These are phyloP conservation scores for Distichodus sexfasciatus DNA, from an alignment of 2,797 vertebrate genomes.

Conservation along the genomic window DNA sequence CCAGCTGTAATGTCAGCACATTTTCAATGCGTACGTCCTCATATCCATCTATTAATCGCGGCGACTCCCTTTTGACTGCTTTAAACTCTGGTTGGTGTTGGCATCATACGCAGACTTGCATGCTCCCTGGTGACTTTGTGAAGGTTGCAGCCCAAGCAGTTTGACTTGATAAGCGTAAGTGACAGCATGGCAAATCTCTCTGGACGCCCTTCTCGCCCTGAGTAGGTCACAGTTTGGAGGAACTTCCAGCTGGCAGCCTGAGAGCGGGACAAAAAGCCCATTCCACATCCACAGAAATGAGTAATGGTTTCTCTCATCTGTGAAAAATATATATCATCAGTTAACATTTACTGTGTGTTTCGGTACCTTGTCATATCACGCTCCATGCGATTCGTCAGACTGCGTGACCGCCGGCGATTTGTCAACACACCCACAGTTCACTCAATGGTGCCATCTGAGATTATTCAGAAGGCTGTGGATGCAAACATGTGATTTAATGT, in stretches of 20 bases:
- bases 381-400: constrained; percentile 14
- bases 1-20: too few relatives aligned
- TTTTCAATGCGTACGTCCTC: too few relatives aligned
- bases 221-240: constrained; percentile 4
- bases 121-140: not conserved
- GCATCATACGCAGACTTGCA: not conserved
- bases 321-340: constrained; percentile 1
- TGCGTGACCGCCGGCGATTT: constrained; percentile 1
- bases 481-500: constrained; percentile 11
- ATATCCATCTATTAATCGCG: not conserved
- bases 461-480: constrained; percentile 6
- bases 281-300: not conserved
- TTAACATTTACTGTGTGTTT: constrained; percentile 1
- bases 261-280: not conserved
- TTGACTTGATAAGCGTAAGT: constrained; percentile 1
- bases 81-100: not conserved
- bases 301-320: not conserved
- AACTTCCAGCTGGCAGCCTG: constrained; percentile 5
- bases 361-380: not conserved
- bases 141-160: constrained; percentile 11
- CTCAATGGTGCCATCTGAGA: not conserved
- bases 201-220: not conserved
- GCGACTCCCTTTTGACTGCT: not conserved
- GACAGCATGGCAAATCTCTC: not conserved
- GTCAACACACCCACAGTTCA: constrained; percentile 6